Base-by-base conservation (phyloP, 2,113 vertebrate species). In the Coracopsis vasa region DNA sequence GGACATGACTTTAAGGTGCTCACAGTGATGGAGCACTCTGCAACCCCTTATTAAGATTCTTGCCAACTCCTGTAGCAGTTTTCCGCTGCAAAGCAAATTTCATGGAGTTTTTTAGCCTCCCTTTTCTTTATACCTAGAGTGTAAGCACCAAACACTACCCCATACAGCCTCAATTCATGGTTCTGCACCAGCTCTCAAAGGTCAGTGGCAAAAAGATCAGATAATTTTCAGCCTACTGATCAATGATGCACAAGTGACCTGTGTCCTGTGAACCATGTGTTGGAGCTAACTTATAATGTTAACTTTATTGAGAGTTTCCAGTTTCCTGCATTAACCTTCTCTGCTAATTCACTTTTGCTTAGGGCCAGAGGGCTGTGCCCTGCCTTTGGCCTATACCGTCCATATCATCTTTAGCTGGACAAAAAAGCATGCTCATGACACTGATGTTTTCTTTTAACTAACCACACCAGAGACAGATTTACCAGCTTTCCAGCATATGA, bases 1-100 rank as follows among this genome's bases (percentile, higher is more conserved):
- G 92, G 83, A 91, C 90, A 95, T 95, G 92, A 92, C 94, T 95
- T 95, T 92, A 92, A 95, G 82, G 90, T 92, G 90, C 67, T 97
- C 82, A 80, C 70, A 50, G 72, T 94, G 94, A 95, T 91, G 97
- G 90, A 96, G 47, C 79, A 51, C 83, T 83, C 83, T 93, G 78
- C 88, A 93, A 92, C 74, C 61, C 56, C 56, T 91, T 87, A 94
- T 97, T 97, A 94, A 91, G 51, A 94, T 97, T 96, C 96, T 71
- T 91, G 75, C 84, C 93, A 89, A 81, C 61, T 94, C 83, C 41
- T n/a, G 16, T 89, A 94, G 54, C 86, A 62, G 86, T 94, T 84
- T 94, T 92, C 64, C 48, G 85, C 85, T 88, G 73, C 80, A 93
- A 89, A 83, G 92, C 86, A 96, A 83, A 96, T 94, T 95, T 95